Conservation (phyloP, 2,797 vertebrate genomes). For the Sebastes kiyomatsui region DNA sequence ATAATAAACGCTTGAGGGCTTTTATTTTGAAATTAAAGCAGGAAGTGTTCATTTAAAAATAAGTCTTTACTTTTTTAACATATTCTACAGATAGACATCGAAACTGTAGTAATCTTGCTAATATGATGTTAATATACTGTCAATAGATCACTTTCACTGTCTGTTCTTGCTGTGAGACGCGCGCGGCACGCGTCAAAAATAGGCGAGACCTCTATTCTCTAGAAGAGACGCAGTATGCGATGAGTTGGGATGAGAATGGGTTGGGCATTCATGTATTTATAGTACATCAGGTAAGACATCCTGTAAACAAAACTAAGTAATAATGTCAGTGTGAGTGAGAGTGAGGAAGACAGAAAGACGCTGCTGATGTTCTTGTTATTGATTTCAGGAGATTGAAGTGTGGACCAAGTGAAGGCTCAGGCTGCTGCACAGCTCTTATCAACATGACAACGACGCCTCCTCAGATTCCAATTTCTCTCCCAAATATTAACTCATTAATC, state of each 20-base stretch:
- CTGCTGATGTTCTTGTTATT: conserved; percentile 58
- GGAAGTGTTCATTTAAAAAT: too few relatives aligned
- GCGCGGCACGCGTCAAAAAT: too few relatives aligned
- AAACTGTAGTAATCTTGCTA: too few relatives aligned
- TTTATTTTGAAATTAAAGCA: too few relatives aligned
- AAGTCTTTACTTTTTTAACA: too few relatives aligned
- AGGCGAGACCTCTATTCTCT: too few relatives aligned
- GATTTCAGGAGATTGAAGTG: conserved; percentile 65
- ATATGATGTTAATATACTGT: too few relatives aligned
- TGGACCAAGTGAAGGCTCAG: conserved; percentile 16
- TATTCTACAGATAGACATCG: too few relatives aligned
- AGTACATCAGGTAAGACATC: conserved; percentile 16
- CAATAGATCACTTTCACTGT: too few relatives aligned
- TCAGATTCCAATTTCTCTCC: conserved; percentile 83
- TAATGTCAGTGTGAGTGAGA: conserved; percentile 30
- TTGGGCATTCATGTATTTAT: conserved; percentile 21
- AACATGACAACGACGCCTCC: conserved; percentile 73
- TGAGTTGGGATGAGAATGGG: neutral
- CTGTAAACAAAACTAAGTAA: conserved; percentile 30
- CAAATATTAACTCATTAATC: conserved; percentile 90
- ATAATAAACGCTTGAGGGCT: too few relatives aligned
- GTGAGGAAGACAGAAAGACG: conserved; percentile 17
- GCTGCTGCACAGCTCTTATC: conserved; percentile 72
- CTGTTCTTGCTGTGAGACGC: too few relatives aligned
- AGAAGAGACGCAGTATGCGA: neutral